Evolutionary conservation across 2,888 invertebrate genomes (phyloP).

Genomic region (Ctena decussata): DNA sequence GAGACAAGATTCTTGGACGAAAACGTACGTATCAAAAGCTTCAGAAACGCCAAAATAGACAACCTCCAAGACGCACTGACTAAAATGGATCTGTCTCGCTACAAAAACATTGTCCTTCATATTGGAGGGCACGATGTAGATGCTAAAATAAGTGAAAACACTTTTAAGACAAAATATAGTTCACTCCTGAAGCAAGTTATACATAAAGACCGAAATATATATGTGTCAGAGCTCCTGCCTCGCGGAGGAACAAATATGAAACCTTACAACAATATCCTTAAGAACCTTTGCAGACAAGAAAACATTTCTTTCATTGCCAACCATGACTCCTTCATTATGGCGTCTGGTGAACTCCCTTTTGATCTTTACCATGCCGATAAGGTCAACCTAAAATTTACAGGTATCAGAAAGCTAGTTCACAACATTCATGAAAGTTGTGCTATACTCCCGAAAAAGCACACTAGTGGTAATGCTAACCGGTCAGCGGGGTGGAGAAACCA

Average conservation of each 20-base stretch:
- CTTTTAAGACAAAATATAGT: background rate
- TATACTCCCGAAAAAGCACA: background rate
- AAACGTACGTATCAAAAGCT: background rate
- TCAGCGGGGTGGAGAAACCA: background rate
- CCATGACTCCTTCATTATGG: background rate
- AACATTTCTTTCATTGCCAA: background rate
- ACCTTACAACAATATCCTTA: background rate
- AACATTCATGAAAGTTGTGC: background rate
- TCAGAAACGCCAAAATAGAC: background rate
- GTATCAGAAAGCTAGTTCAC: background rate
- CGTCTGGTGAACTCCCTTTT: background rate
- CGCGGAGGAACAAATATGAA: background rate
- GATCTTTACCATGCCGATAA: background rate
- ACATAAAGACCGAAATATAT: background rate
- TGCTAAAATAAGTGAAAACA: background rate
- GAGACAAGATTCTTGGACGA: background rate
- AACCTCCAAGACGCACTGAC: background rate
- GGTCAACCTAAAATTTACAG: background rate
- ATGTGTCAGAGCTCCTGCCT: background rate
- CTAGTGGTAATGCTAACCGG: background rate
- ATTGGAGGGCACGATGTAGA: background rate
- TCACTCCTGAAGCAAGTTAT: background rate
- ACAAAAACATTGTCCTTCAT: background rate
- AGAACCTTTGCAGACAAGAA: background rate
- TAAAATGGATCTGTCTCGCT: background rate